Evolutionary conservation across 2,797 vertebrate genomes (phyloP).

Genomic region (Naso thynnoides): DNA sequence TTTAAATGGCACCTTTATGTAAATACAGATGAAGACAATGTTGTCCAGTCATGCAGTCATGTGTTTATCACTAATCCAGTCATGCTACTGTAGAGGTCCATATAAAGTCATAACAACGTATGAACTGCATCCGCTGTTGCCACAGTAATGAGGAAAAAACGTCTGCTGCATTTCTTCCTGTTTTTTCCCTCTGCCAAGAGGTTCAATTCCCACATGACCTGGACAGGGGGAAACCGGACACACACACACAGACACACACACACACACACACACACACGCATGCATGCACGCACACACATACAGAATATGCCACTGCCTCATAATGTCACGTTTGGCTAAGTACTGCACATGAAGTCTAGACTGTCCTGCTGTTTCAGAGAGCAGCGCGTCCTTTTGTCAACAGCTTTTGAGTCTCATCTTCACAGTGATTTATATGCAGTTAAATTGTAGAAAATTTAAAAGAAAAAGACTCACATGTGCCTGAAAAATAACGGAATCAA

Average conservation of each 20-base stretch:
- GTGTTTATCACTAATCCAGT: conserved; percentile 42
- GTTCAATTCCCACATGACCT: conserved; percentile 35
- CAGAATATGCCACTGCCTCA: background rate
- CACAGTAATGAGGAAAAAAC: conserved; percentile 48
- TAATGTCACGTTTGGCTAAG: background rate
- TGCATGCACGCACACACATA: background rate
- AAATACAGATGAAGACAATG: conserved; percentile 2
- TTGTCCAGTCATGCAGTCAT: conserved; percentile 38
- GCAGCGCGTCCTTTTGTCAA: background rate
- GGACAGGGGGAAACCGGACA: conserved; percentile 7
- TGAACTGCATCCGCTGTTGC: conserved; percentile 40
- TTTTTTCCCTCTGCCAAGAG: conserved; percentile 35
- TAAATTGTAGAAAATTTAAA: background rate
- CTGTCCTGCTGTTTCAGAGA: background rate
- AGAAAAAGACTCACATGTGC: too few species aligned
- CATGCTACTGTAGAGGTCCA: conserved; percentile 33
- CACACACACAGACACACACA: conserved; percentile 15
- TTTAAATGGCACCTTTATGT: background rate
- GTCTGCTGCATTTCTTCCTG: conserved; percentile 47
- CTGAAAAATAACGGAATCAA: background rate
- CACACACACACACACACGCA: conserved; percentile 9
- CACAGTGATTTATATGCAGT: background rate
- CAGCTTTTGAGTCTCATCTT: background rate
- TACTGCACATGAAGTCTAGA: background rate
- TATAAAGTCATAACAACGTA: conserved; percentile 52